phyloP scores from a whole-genome alignment of 2,888 invertebrate genomes.

The Polydrusus tereticollis region DNA sequence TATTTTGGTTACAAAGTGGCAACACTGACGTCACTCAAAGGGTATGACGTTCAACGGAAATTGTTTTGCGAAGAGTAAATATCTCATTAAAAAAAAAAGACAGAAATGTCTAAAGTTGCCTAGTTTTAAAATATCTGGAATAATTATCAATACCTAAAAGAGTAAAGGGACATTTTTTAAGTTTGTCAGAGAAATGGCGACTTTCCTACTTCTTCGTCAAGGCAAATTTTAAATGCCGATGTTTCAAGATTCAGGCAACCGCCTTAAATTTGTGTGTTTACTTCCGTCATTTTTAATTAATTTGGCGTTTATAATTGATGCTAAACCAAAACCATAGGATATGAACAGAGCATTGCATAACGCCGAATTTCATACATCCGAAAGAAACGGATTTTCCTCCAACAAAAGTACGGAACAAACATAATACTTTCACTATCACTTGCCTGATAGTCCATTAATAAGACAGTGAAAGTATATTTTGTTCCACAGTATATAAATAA shows the following conservation, averaged over 20 bases:
- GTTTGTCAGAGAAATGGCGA: no score
- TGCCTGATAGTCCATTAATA: constrained; percentile 25
- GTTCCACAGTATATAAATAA: constrained; percentile 46
- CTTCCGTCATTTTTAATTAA: not conserved
- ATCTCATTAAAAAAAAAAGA: no score
- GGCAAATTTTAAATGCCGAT: no score
- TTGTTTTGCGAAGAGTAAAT: no score
- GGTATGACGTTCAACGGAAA: no score
- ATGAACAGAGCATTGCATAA: constrained; percentile 18
- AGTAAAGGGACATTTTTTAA: no score
- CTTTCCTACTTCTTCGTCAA: no score
- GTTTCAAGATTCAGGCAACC: not conserved
- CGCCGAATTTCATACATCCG: not conserved
- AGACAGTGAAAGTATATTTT: constrained; percentile 46
- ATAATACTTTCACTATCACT: constrained; percentile 40
- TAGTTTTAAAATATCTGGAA: no score
- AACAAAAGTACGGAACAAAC: constrained; percentile 37
- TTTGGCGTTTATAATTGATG: not conserved
- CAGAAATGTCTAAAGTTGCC: no score
- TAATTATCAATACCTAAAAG: no score
- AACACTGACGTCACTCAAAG: no score
- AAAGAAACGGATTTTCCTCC: constrained; percentile 28
- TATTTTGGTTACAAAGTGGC: no score
- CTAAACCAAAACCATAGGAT: not conserved
- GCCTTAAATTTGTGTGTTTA: not conserved